Base-by-base conservation (phyloP, 2,888 invertebrate species). In the Melieria picta region DNA sequence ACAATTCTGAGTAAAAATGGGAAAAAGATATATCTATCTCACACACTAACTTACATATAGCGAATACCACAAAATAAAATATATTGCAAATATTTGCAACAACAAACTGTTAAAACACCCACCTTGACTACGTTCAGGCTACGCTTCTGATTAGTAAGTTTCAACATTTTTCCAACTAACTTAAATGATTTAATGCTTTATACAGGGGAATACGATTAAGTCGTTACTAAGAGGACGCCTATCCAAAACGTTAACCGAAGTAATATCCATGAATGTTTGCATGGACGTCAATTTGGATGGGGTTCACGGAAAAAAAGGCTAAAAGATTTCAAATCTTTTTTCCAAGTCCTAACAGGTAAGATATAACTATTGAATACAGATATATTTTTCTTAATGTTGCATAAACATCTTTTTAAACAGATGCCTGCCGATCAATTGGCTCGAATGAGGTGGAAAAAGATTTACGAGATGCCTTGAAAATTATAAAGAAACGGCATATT, bases 201-300 rank as follows among this genome's bases (percentile, higher is more conserved):
- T 47, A 57, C 65, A 65, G 65, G 43, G 65, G 43, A 69, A 72
- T 62, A 64, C 7, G 50, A 64, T 64, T 9, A 64, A 50, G 42
- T 50, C 62, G 13, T 11, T 65, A 11, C 58, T 65, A 48, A 72
- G 69, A 56, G 70, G 67, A 4, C 66, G 67, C 7, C 30, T 73
- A 5, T n/a, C 73, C 10, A 73, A 73, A 71, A 65, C 73, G 5
- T 56, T 70, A 43, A 67, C 68, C 11, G 65, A 67, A 52, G 57
- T 73, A 11, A 63, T 73, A 4, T 50, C 69, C 48, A 57, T 13
- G 50, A 63, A n/a, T 63, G 16, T 65, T 42, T 65, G 65, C 30
- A 66, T 73, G 57, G 48, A 67, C 4, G 58, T 68, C 11, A 71
- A 71, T 58, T 30, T 73, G 7, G 65, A 73, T 71, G 73, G 71